These are phyloP conservation scores for Stenodema calcarata DNA, from an alignment of 2,888 invertebrate species.

Conservation along the genomic window DNA sequence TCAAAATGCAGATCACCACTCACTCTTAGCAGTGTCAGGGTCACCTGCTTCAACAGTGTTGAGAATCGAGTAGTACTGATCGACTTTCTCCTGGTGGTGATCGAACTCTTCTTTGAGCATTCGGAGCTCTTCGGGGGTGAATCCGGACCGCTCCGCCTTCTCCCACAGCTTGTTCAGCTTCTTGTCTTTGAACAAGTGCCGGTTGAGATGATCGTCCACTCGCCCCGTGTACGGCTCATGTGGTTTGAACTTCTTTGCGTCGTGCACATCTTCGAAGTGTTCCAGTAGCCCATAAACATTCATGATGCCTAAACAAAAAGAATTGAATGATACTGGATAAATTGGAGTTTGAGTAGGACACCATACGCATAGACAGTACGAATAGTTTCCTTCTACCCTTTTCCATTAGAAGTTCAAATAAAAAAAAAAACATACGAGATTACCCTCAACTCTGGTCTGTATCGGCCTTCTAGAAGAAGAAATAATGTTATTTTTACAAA, in stretches of 20 bases:
- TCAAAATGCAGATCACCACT: conserved; percentile 40
- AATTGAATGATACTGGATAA: background rate
- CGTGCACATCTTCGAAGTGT: conserved; percentile 75
- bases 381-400: too few species aligned
- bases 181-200: conserved; percentile 85
- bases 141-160: conserved; percentile 87
- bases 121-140: conserved; percentile 79
- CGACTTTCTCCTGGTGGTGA: conserved; percentile 92
- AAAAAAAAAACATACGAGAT: too few species aligned
- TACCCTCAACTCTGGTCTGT: too few species aligned
- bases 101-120: conserved; percentile 86
- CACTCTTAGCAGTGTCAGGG: conserved; percentile 46
- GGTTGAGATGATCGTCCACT: conserved; percentile 67
- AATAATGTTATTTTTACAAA: too few species aligned
- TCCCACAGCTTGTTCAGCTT: conserved; percentile 88
- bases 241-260: conserved; percentile 67
- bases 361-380: too few species aligned
- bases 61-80: conserved; percentile 83
- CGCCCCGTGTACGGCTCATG: conserved; percentile 64
- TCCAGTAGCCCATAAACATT: conserved; percentile 79
- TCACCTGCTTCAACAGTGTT: conserved; percentile 69
- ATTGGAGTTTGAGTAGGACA: too few species aligned
- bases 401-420: too few species aligned
- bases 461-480: too few species aligned
- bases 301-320: conserved; percentile 70